These are phyloP conservation scores for Channallabes apus DNA, from an alignment of 2,797 vertebrate genomes.

Conservation along the genomic window DNA sequence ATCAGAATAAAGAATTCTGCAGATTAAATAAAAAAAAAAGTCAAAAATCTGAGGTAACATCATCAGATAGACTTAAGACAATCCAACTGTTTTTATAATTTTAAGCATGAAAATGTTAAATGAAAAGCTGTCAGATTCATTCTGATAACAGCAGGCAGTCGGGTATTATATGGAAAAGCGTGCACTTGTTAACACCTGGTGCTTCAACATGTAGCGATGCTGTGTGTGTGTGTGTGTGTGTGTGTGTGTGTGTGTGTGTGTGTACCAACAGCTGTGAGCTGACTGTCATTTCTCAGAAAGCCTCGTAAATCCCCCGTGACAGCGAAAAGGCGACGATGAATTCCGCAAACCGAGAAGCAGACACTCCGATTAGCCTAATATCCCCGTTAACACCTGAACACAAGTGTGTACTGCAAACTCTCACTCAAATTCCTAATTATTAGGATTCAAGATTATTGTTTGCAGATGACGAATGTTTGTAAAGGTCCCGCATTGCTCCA, in stretches of 20 bases:
- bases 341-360: background rate
- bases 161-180: background rate
- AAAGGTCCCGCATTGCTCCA: background rate
- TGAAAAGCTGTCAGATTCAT: no score
- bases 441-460: background rate
- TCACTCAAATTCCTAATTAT: background rate
- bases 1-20: background rate
- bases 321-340: background rate
- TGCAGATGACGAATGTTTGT: background rate
- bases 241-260: background rate
- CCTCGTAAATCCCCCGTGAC: constrained; percentile 8
- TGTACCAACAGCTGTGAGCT: background rate
- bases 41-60: background rate
- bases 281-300: background rate
- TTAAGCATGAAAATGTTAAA: background rate
- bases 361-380: background rate
- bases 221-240: background rate
- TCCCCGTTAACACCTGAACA: constrained; percentile 12
- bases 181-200: constrained; percentile 21
- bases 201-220: background rate
- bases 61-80: background rate
- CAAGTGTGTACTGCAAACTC: no score
- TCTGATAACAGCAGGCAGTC: background rate
- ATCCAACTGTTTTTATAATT: background rate
- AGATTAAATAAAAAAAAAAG: background rate